Evolutionary conservation across 2,797 vertebrate species (phyloP).

Genomic region (Coranthus polyacanthus): DNA sequence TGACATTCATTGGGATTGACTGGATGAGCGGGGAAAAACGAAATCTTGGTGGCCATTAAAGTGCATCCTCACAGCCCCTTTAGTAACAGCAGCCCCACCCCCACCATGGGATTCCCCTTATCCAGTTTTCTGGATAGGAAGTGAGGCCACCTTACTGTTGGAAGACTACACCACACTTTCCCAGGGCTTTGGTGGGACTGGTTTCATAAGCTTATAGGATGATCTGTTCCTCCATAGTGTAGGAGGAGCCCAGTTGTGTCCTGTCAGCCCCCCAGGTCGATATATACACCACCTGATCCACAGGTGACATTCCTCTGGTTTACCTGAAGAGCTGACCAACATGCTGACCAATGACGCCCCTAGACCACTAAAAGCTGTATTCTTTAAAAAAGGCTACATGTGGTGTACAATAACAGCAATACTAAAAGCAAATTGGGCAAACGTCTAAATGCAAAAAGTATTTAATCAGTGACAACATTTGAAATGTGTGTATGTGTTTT

Average conservation of each 20-base stretch:
- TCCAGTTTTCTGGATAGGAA: slow-evolving; percentile 28
- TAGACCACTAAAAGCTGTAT: slow-evolving; percentile 13
- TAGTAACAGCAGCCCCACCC: slow-evolving; percentile 35
- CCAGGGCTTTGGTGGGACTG: slow-evolving; percentile 50
- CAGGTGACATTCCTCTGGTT: slow-evolving; percentile 15
- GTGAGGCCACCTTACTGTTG: slow-evolving; percentile 39
- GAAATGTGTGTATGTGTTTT: background rate
- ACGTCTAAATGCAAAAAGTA: slow-evolving; percentile 17
- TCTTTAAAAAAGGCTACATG: slow-evolving; percentile 7
- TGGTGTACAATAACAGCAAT: slow-evolving; percentile 16
- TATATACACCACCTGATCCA: slow-evolving; percentile 4
- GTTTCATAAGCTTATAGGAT: slow-evolving; percentile 55
- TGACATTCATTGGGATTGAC: slow-evolving; percentile 88
- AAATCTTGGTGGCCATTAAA: slow-evolving; percentile 84
- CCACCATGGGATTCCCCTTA: slow-evolving; percentile 3
- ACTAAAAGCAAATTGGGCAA: slow-evolving; percentile 4
- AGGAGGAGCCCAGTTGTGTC: slow-evolving; percentile 27
- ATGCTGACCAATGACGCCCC: slow-evolving; percentile 41
- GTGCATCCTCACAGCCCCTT: slow-evolving; percentile 18
- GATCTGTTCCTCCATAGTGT: slow-evolving; percentile 42
- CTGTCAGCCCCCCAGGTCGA: slow-evolving; percentile 13
- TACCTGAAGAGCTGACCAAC: slow-evolving; percentile 40
- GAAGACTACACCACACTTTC: slow-evolving; percentile 31
- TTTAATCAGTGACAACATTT: slow-evolving; percentile 20
- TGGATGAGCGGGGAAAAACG: slow-evolving; percentile 87